Percentiles rank a stretch among this genome's conserved stretches.
Evolutionary conservation across 2,888 invertebrate species (phyloP).

Genomic region (Leptarthrus brevirostris): DNA sequence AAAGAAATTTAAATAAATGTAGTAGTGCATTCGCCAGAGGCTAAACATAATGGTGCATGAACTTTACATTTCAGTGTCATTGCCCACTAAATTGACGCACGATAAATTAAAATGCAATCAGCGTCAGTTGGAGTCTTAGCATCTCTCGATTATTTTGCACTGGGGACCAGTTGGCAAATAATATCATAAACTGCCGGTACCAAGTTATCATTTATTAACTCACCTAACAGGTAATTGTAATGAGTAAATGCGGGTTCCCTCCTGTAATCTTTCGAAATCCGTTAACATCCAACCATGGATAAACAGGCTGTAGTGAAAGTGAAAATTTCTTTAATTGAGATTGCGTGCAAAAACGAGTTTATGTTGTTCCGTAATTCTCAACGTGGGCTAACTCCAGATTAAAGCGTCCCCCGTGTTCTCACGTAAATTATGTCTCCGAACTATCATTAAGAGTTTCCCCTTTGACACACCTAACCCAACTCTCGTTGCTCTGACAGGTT

Average conservation of each 20-base stretch:
- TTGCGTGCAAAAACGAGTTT: background rate
- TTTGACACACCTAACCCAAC: conserved; percentile 16
- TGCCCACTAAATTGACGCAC: conserved; percentile 9
- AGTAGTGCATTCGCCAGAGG: too few species aligned
- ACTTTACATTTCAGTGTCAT: conserved; percentile 17
- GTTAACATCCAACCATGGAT: background rate
- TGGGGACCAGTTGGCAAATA: background rate
- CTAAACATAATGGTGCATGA: conserved; percentile 8
- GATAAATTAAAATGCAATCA: conserved; percentile 41
- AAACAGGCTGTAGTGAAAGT: background rate
- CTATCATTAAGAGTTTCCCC: background rate
- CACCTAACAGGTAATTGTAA: background rate
- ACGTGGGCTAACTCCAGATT: background rate
- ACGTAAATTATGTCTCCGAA: conserved; percentile 5
- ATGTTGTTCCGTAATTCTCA: background rate
- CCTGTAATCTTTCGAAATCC: background rate
- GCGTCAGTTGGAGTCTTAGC: background rate
- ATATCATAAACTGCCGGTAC: background rate
- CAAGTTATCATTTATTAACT: background rate
- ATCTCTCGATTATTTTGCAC: background rate
- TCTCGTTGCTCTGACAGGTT: background rate
- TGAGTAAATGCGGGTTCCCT: background rate
- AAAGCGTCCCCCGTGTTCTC: background rate
- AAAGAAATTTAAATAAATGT: too few species aligned
- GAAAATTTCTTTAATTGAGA: background rate